A percentile compares a stretch with the other conserved stretches of the same genome.
Conservation (phyloP, 2,888 invertebrate species). For the Heliconius ismenius region DNA sequence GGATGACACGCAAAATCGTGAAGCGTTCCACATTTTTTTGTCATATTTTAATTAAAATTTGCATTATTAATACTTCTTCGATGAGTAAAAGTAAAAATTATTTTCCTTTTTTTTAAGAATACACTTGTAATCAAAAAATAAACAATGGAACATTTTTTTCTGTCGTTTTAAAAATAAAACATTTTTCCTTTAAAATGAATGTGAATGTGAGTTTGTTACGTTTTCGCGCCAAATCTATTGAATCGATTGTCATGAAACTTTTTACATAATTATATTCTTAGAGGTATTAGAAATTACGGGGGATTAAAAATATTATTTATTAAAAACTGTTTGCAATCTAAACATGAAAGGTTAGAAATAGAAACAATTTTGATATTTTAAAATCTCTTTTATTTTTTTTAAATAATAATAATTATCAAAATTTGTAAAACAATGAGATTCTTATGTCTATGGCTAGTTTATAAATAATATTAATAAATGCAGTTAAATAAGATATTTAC, state of each 20-base stretch:
- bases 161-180: no score
- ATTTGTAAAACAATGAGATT: constrained; percentile 36
- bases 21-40: constrained; percentile 69
- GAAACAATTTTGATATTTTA: neutral
- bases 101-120: no score
- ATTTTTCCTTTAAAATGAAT: no score
- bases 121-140: no score
- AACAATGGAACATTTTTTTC: no score
- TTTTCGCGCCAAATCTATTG: no score
- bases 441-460: constrained; percentile 61
- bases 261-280: no score
- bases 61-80: no score
- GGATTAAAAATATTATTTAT: neutral
- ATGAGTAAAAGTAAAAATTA: no score
- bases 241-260: no score
- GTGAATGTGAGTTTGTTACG: no score
- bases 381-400: constrained; percentile 14
- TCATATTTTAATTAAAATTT: neutral
- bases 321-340: neutral
- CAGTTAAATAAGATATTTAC: constrained; percentile 49
- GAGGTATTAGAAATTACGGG: no score
- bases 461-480: constrained; percentile 68
- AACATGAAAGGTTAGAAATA: neutral
- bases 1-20: constrained; percentile 72
- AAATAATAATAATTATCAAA: constrained; percentile 17